Percentiles rank a stretch among this genome's conserved stretches.
phyloP scores from a whole-genome alignment of 2,888 invertebrate genomes.

The Julus scanicus region DNA sequence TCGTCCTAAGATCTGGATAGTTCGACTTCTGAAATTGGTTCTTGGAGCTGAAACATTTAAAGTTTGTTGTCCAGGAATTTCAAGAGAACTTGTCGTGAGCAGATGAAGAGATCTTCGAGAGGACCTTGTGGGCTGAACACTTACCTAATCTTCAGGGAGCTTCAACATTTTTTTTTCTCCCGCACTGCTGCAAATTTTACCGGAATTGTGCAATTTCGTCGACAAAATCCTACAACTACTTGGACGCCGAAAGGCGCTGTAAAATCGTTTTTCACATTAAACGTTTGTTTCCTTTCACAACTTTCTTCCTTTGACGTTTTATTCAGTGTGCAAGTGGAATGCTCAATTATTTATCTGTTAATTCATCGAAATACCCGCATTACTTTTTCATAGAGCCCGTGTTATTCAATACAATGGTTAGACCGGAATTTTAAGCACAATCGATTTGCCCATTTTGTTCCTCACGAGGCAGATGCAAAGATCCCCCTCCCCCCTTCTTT shows the following conservation, averaged over 20 bases:
- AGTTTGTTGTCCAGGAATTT: neutral
- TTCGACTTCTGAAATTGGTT: neutral
- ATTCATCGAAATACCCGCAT: slow-evolving; percentile 22
- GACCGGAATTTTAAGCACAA: slow-evolving; percentile 23
- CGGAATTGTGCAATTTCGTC: slow-evolving; percentile 38
- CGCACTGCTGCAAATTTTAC: slow-evolving; percentile 20
- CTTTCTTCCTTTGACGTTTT: slow-evolving; percentile 42
- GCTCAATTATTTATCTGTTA: slow-evolving; percentile 36
- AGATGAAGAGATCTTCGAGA: neutral
- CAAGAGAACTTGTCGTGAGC: neutral
- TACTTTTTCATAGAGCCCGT: neutral
- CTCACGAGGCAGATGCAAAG: neutral
- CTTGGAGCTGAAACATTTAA: neutral
- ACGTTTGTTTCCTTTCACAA: slow-evolving; percentile 7
- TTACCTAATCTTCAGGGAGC: slow-evolving; percentile 22
- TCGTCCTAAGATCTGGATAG: neutral
- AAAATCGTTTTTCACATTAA: slow-evolving; percentile 24
- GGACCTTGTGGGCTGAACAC: neutral
- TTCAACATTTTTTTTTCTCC: neutral
- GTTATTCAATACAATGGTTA: slow-evolving; percentile 42
- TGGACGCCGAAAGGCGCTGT: neutral
- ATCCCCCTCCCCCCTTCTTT: neutral
- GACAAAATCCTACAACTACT: neutral
- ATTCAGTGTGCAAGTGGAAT: slow-evolving; percentile 30
- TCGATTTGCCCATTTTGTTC: neutral